Evolutionary conservation across 2,113 vertebrate genomes (phyloP), one percentile per base, ranked within the genome.

Genomic region (Copsychus sechellarum): DNA sequence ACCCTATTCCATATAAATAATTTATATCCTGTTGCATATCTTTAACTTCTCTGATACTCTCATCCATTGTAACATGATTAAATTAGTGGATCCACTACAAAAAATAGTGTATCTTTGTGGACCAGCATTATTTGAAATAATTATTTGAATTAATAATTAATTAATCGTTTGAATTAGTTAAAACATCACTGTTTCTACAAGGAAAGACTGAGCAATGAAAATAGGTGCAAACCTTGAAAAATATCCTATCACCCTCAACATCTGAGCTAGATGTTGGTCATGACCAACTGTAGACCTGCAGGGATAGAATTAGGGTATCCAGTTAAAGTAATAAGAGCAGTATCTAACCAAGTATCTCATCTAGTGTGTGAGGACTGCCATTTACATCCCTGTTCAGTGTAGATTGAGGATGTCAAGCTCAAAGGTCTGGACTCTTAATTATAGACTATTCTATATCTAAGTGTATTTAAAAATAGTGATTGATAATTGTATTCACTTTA

Each of bases 371-470:
- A 77, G 11, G 18, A 57, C 28, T 86, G 56, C 66, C n/a, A 40
- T 64, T 86, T 81, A 22, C 54, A 24, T 67, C 65, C 65, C 70
- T n/a, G 38, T 14, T 70, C 78, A 56, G 20, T 57, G 34, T 34
- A 47, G 48, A 42, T 5, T 5, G 3, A 42, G 43, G 26, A 31
- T 78, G 21, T 78, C 57, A 78, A 66, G 51, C 73, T 85, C 33
- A 79, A 74, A 90, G 74, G 57, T 79, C 76, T 90, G 19, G 42
- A n/a, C 53, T 93, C 23, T 66, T 87, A 90, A 79, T 84, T 87
- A 72, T 2, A 87, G 84, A 34, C 29, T 84, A 47, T 79, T 84
- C 16, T 84, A 31, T n/a, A 60, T 54, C 12, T 34, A 94, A 81
- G 73, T 71, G 38, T 88, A 76, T 76, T 93, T 92, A 0, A 82